A percentile compares a stretch with the other conserved stretches of the same genome.
Conservation (phyloP, 2,113 vertebrate species). For the Notechis scutatus region DNA sequence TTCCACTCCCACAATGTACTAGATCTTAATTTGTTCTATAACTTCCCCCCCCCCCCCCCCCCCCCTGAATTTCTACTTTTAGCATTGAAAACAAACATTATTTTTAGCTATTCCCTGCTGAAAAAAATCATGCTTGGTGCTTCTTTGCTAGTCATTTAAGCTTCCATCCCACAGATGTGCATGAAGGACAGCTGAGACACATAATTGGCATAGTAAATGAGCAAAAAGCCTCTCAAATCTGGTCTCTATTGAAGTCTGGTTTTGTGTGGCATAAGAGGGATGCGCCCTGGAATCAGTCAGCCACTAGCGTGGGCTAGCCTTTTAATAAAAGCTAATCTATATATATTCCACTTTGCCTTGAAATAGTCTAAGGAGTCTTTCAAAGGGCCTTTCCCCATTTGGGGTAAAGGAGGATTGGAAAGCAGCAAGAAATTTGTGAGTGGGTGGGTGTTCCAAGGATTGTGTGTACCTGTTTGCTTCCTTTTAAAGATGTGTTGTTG, state of each 20-base stretch:
- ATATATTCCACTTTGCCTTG: slow-evolving; percentile 80
- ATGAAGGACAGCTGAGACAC: slow-evolving; percentile 12
- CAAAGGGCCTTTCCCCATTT: slow-evolving; percentile 58
- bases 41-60: neutral
- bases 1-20: slow-evolving; percentile 16
- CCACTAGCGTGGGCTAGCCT: slow-evolving; percentile 72
- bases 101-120: slow-evolving; percentile 56
- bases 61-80: slow-evolving; percentile 30
- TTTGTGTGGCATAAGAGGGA: slow-evolving; percentile 59
- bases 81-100: slow-evolving; percentile 57
- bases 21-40: slow-evolving; percentile 49
- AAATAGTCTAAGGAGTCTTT: slow-evolving; percentile 73
- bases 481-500: neutral
- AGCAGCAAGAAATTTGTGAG: neutral
- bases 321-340: slow-evolving; percentile 80
- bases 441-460: neutral
- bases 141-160: slow-evolving; percentile 56
- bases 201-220: slow-evolving; percentile 49
- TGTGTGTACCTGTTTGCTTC: neutral
- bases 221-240: slow-evolving; percentile 62
- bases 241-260: slow-evolving; percentile 78
- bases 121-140: slow-evolving; percentile 27
- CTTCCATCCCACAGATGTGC: neutral
- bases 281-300: slow-evolving; percentile 78
- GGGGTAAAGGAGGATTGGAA: slow-evolving; percentile 39